Conservation (phyloP, 2,888 invertebrate species). For the Ctenicera cuprea region DNA sequence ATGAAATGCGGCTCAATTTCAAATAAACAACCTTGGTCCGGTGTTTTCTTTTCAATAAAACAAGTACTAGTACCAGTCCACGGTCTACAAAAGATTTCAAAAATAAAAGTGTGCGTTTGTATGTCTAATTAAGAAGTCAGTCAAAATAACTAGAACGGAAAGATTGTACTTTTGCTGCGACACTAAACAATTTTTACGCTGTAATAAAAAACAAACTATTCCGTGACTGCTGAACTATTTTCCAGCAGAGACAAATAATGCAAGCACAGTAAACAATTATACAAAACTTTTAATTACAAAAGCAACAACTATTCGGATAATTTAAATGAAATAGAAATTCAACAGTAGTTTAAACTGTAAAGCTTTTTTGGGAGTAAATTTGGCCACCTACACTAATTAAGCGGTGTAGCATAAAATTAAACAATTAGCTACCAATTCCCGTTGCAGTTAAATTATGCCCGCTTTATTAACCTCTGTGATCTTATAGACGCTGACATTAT, state of each 20-base stretch:
- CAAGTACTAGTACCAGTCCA: too few species aligned
- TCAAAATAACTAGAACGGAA: conserved; percentile 28
- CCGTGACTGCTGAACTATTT: conserved; percentile 13
- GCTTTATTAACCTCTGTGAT: too few species aligned
- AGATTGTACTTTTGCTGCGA: conserved; percentile 30
- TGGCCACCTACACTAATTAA: too few species aligned
- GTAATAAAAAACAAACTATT: conserved; percentile 17
- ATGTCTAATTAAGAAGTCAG: conserved; percentile 8
- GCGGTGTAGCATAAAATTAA: too few species aligned
- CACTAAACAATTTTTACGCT: conserved; percentile 20
- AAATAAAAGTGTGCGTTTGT: neutral
- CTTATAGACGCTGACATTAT: too few species aligned
- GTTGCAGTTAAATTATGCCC: too few species aligned
- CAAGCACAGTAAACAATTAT: neutral
- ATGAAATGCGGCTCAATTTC: too few species aligned
- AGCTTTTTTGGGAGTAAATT: neutral
- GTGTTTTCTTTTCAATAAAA: too few species aligned
- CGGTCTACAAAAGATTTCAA: neutral
- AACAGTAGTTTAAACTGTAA: neutral
- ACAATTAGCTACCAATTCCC: too few species aligned
- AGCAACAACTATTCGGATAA: neutral
- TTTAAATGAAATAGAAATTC: neutral
- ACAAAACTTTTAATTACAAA: conserved; percentile 9
- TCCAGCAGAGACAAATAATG: neutral
- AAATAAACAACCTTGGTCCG: too few species aligned